Base-by-base conservation (phyloP, 1,140 invertebrate genomes). In the Gryllus bimaculatus region DNA sequence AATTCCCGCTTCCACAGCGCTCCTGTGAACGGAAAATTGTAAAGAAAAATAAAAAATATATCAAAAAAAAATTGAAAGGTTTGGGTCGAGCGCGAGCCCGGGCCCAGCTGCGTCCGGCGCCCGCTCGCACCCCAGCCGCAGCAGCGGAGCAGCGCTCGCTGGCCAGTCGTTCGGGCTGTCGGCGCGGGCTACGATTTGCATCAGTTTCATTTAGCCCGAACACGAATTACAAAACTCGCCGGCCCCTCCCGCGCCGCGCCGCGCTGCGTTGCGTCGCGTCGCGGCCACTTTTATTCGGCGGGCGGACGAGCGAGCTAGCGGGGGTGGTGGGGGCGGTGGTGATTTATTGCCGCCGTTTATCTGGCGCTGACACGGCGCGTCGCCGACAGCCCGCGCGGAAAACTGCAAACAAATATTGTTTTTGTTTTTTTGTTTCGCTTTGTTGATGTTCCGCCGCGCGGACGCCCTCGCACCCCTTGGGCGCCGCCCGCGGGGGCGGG, bases 381-480 rank as follows among this genome's bases (percentile, higher is more conserved):
- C 54, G 54, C 18, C 54, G 54, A 66, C 54, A 66, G 54, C 54
- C 54, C 18, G 54, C 54, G 10, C 54, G 54, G 54, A 66, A 66
- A 66, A 66, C 54, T 66, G 54, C 54, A 66, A 66, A 66, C 54
- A 66, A 66, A 66, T 66, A 66, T 66, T 66, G 54, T 66, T 66
- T 66, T 66, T 66, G 54, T 66, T 10, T 66, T 66, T 10, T 66
- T 66, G 54, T 66, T 66, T 66, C 18, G 54, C 18, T 66, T 66
- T 66, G 54, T 66, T 66, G 54, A 66, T 66, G 54, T 66, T 66
- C 18, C 18, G 54, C 18, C 54, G 54, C 54, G 10, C 54, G 18
- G 10, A 13, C 54, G 54, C 54, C 18, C 54, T 10, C 10, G 54
- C 54, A 66, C 54, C 10, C 54, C 18, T 39, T 39, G 1, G 26